phyloP scores from a whole-genome alignment of 2,888 invertebrate species.

The Timema cristinae region DNA sequence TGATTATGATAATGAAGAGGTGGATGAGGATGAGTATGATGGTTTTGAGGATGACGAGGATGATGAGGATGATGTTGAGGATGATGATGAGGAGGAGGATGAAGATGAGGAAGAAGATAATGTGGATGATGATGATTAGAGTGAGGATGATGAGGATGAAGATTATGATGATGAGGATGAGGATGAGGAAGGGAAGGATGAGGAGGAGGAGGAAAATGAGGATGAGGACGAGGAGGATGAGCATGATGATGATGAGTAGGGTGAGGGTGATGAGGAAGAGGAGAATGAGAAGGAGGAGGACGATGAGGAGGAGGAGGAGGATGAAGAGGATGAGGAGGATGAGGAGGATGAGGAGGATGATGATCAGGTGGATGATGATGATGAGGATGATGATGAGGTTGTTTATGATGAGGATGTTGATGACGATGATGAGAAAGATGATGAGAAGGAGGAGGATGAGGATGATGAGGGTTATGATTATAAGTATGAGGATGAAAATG shows the following conservation, averaged over 20 bases:
- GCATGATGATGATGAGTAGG: neutral
- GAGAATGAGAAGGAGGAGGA: constrained; percentile 6
- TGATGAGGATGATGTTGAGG: too few relatives aligned
- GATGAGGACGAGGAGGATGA: too few relatives aligned
- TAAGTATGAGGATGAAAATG: too few relatives aligned
- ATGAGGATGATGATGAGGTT: neutral
- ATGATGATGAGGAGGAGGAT: too few relatives aligned
- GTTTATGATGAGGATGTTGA: constrained; percentile 3
- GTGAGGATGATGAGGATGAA: too few relatives aligned
- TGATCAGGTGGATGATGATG: neutral
- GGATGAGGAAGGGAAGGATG: neutral
- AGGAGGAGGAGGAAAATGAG: too few relatives aligned
- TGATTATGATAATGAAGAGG: too few relatives aligned
- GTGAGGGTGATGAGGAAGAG: neutral
- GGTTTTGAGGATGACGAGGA: too few relatives aligned
- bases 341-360: neutral
- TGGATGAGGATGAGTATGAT: too few relatives aligned
- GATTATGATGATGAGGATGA: neutral
- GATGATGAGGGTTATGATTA: too few relatives aligned
- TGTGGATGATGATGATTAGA: too few relatives aligned
- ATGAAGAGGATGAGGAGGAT: neutral
- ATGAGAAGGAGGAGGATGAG: constrained; percentile 2
- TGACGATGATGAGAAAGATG: neutral
- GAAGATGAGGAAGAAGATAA: too few relatives aligned
- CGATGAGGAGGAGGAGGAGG: neutral